These are phyloP conservation scores for Calonectris borealis DNA, from an alignment of 2,113 vertebrate genomes.

Conservation along the genomic window DNA sequence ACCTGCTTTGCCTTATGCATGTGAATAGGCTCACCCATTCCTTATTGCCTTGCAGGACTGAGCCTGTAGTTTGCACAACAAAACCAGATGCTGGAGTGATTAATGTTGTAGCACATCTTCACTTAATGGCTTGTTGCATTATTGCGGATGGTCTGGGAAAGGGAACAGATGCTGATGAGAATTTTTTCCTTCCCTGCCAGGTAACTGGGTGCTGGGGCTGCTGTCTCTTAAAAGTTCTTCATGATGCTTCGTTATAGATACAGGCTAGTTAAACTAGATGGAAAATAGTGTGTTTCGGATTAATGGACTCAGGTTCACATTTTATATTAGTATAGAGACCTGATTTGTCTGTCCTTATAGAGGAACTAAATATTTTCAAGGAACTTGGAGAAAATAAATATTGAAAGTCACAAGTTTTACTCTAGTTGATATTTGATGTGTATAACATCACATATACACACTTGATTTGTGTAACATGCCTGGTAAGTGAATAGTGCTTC, in stretches of 20 bases:
- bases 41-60: background rate
- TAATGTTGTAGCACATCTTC: background rate
- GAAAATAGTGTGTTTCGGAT: background rate
- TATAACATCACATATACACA: background rate
- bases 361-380: background rate
- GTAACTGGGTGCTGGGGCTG: background rate
- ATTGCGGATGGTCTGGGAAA: background rate
- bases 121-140: background rate
- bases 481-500: background rate
- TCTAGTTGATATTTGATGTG: background rate
- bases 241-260: background rate
- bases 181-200: background rate
- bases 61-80: background rate
- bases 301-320: background rate
- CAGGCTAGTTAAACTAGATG: background rate
- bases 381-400: background rate
- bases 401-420: background rate
- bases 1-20: background rate
- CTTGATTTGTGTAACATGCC: background rate
- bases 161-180: background rate
- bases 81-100: background rate
- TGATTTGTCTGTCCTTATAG: background rate
- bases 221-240: background rate
- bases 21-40: background rate
- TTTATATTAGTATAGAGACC: background rate